Evolutionary conservation across 2,113 vertebrate genomes (phyloP), one percentile per base, ranked within the genome.

Genomic region (Zapornia atra): DNA sequence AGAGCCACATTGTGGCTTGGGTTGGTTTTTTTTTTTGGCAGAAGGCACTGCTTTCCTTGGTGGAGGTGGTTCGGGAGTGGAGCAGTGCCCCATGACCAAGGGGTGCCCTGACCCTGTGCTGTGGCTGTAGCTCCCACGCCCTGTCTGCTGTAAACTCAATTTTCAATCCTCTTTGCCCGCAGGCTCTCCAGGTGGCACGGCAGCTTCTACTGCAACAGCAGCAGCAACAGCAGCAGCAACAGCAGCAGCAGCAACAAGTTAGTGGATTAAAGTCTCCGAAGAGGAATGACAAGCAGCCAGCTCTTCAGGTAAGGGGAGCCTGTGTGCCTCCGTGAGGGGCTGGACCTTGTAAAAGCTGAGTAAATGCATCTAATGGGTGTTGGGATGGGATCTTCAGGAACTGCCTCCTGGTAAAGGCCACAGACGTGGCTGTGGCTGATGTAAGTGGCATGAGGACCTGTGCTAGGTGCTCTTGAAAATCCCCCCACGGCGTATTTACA

Each of bases 161-260:
- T 97, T 90, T 85, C 84, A 92, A 97, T 63, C 33, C 40, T 96
- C 70, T 96, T 96, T 92, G 95, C 61, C 97, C 34, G 15, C 96
- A 99, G 99, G 99, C 99, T 89, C 98, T 99, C 94, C 99, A 99
- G 97, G 98, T 99, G 98, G 99, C 99, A 93, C 98, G 99, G 57
- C 99, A 99, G 94, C 98, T 99, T 90, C 98, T 99, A 46, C 98
- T 99, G 80, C 99, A 99, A 31, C 99, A 99, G 88, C 99, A 99
- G 92, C 98, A 96, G 92, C 98, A 96, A n/a, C 96, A 97, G 7
- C 93, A 95, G 1, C 97, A 97, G 3, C 96, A 97, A 5, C 96
- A 97, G 24, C 97, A 97, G 53, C 99, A 99, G 46, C 99, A 99
- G 63, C 99, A 99, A 56, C 98, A 98, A 98, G 98, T 98, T 90